Conservation (phyloP, 2,797 vertebrate species). For the Gambelia wislizenii region DNA sequence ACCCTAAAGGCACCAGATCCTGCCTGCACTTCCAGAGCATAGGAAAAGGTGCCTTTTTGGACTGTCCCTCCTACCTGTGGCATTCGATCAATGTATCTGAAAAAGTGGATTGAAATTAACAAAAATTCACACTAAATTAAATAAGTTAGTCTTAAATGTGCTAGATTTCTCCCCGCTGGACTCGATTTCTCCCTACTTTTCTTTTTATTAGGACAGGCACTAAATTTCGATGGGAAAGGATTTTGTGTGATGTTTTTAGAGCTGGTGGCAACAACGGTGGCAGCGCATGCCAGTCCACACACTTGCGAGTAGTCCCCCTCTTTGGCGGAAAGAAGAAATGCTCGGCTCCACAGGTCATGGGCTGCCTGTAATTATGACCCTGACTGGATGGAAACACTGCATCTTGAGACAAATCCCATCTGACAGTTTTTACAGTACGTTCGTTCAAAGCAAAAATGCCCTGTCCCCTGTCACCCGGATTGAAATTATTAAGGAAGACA, state of each 20-base stretch:
- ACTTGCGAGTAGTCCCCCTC: slow-evolving; percentile 48
- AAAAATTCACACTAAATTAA: too few relatives aligned
- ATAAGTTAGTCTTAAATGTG: too few relatives aligned
- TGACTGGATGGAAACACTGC: slow-evolving; percentile 65
- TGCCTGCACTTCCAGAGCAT: too few relatives aligned
- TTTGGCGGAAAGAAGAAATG: slow-evolving; percentile 42
- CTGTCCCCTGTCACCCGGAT: slow-evolving; percentile 75
- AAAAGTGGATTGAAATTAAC: too few relatives aligned
- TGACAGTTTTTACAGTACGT: slow-evolving; percentile 79
- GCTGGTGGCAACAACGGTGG: slow-evolving; percentile 13
- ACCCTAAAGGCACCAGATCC: too few relatives aligned
- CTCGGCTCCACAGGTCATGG: slow-evolving; percentile 66
- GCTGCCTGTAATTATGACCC: slow-evolving; percentile 66
- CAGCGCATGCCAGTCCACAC: slow-evolving; percentile 44
- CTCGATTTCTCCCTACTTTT: too few relatives aligned
- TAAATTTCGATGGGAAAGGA: neutral
- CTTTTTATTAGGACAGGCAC: too few relatives aligned
- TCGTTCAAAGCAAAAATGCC: slow-evolving; percentile 77
- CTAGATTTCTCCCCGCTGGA: too few relatives aligned
- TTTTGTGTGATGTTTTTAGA: neutral
- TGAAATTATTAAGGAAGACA: slow-evolving; percentile 80
- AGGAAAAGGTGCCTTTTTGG: too few relatives aligned
- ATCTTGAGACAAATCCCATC: slow-evolving; percentile 76
- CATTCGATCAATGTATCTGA: too few relatives aligned
- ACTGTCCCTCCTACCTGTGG: too few relatives aligned